Evolutionary conservation across 1,140 invertebrate genomes (phyloP).

Genomic region (Eubasilissa regina): DNA sequence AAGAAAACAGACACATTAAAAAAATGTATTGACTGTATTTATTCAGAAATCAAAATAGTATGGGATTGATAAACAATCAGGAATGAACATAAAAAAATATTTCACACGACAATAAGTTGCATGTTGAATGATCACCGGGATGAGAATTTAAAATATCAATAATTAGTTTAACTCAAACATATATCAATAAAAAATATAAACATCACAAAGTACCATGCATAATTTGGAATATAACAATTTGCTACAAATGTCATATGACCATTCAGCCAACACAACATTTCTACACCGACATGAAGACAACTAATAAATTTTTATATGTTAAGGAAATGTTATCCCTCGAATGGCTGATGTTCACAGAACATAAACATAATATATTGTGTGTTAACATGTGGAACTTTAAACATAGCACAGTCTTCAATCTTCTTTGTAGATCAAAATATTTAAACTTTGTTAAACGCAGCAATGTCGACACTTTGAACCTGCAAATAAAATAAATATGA

Average conservation of each 20-base stretch:
- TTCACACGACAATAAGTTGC: too few relatives aligned
- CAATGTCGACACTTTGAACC: conserved; percentile 87
- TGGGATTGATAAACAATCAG: conserved; percentile 35
- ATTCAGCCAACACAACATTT: conserved; percentile 9
- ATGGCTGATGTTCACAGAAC: conserved; percentile 40
- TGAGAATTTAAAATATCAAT: too few relatives aligned
- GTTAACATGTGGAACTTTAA: neutral
- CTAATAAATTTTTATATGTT: neutral
- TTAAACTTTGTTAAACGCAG: conserved; percentile 90
- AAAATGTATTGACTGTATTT: conserved; percentile 36
- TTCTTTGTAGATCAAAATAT: neutral
- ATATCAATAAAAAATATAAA: conserved; percentile 27
- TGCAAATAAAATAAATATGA: conserved; percentile 63
- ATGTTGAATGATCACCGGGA: neutral
- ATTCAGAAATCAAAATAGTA: conserved; percentile 19
- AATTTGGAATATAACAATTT: conserved; percentile 18
- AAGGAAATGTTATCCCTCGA: conserved; percentile 6
- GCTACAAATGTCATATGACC: neutral
- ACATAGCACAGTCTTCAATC: conserved; percentile 28
- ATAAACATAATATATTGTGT: conserved; percentile 7
- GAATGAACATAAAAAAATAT: conserved; percentile 40
- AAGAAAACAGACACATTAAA: too few relatives aligned
- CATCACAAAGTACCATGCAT: neutral
- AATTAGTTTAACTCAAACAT: neutral
- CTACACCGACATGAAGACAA: neutral